Conservation (phyloP, 2,888 invertebrate genomes). For the Elaeidobius kamerunicus region DNA sequence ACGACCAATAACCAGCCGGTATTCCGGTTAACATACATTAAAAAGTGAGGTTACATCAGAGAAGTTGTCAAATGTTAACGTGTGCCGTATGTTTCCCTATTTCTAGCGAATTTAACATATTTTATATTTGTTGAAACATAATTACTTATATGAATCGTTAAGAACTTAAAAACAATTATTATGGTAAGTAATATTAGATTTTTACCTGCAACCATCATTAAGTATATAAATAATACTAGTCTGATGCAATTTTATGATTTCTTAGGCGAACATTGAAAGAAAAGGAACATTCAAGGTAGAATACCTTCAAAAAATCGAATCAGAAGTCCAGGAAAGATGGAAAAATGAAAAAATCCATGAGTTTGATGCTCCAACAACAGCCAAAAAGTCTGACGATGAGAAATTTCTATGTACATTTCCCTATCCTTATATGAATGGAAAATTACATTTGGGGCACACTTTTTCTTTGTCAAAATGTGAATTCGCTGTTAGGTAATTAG, state of each 20-base stretch:
- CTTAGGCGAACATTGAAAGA: slow-evolving; percentile 54
- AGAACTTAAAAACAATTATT: too few relatives aligned
- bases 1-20: too few relatives aligned
- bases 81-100: too few relatives aligned
- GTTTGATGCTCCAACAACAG: slow-evolving; percentile 68
- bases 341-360: slow-evolving; percentile 76
- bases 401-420: slow-evolving; percentile 96
- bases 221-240: too few relatives aligned
- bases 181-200: too few relatives aligned
- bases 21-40: too few relatives aligned
- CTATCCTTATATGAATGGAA: slow-evolving; percentile 99
- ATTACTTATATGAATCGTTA: too few relatives aligned
- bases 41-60: too few relatives aligned
- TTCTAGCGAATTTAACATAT: too few relatives aligned
- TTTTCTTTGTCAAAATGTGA: slow-evolving; percentile 97
- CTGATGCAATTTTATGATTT: slow-evolving; percentile 8
- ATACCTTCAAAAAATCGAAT: slow-evolving; percentile 87
- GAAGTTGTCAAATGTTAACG: too few relatives aligned
- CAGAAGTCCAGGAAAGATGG: slow-evolving; percentile 84
- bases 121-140: too few relatives aligned
- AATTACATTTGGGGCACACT: slow-evolving; percentile 95
- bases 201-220: too few relatives aligned
- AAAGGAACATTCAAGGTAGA: slow-evolving; percentile 97
- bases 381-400: slow-evolving; percentile 59
- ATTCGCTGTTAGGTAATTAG: slow-evolving; percentile 63